Evolutionary conservation across 2,888 invertebrate genomes (phyloP).

Genomic region (Diarsia rubi): DNA sequence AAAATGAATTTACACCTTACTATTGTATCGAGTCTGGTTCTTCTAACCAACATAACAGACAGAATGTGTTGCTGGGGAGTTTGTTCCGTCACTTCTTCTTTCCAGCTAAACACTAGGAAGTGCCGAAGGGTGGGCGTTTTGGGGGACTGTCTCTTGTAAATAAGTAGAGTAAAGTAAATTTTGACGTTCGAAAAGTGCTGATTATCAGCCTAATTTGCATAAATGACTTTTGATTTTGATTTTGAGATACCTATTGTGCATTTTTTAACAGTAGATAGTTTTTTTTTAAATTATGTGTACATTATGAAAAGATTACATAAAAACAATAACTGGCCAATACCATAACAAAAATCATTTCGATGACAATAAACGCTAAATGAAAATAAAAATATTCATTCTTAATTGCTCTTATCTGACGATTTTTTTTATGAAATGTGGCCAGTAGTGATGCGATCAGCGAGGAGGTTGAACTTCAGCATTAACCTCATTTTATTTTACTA

Average conservation of each 20-base stretch:
- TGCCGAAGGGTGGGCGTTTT: no score
- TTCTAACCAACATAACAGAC: no score
- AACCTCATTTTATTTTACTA: background rate
- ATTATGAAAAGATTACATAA: background rate
- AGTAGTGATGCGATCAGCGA: background rate
- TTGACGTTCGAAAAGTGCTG: no score
- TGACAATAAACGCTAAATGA: constrained; percentile 1
- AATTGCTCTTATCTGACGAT: background rate
- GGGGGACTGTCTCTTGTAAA: no score
- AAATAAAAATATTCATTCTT: constrained; percentile 12
- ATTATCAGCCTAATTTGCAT: no score
- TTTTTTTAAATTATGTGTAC: background rate
- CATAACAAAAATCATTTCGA: background rate
- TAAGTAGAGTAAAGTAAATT: no score
- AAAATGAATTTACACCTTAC: no score
- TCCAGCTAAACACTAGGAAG: no score
- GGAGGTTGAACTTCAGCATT: background rate
- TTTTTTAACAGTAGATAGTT: background rate
- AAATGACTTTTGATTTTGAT: no score
- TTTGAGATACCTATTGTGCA: background rate
- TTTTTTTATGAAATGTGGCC: background rate
- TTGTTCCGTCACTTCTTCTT: no score
- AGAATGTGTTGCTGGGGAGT: no score
- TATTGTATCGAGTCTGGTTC: no score
- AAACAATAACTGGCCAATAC: background rate